Conservation (phyloP, 2,797 vertebrate species). For the Sylvia borin region DNA sequence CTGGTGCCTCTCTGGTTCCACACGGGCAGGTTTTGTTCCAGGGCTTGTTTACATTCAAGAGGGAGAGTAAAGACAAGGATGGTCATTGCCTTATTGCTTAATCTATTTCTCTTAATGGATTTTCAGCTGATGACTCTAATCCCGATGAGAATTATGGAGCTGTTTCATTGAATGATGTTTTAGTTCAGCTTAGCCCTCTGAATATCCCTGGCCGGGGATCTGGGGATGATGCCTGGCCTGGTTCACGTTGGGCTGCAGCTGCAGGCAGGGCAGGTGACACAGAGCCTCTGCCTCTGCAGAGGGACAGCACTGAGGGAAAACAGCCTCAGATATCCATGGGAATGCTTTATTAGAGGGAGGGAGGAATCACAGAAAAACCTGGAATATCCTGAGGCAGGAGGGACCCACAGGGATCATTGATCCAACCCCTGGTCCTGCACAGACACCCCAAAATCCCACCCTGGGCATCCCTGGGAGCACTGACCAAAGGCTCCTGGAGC, state of each 20-base stretch:
- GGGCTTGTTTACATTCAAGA: not conserved
- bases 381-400: not conserved
- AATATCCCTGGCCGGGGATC: not conserved
- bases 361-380: rapidly evolving
- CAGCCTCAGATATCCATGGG: rapidly evolving
- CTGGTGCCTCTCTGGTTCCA: not conserved
- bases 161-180: slow-evolving; percentile 38
- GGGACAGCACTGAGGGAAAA: not conserved
- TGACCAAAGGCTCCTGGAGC: not conserved
- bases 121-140: slow-evolving; percentile 62
- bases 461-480: rapidly evolving
- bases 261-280: not conserved
- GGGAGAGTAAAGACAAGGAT: slow-evolving; percentile 9
- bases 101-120: slow-evolving; percentile 59
- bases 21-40: not conserved
- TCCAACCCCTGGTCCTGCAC: not conserved
- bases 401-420: not conserved
- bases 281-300: not conserved
- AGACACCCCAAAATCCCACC: not conserved
- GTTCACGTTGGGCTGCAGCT: not conserved
- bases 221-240: not conserved
- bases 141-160: slow-evolving; percentile 56
- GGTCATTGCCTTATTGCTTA: slow-evolving; percentile 48
- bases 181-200: slow-evolving; percentile 1
- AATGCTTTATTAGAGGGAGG: not conserved